These are phyloP conservation scores for Habropoda laboriosa DNA, from an alignment of 1,140 invertebrate genomes.

Conservation along the genomic window DNA sequence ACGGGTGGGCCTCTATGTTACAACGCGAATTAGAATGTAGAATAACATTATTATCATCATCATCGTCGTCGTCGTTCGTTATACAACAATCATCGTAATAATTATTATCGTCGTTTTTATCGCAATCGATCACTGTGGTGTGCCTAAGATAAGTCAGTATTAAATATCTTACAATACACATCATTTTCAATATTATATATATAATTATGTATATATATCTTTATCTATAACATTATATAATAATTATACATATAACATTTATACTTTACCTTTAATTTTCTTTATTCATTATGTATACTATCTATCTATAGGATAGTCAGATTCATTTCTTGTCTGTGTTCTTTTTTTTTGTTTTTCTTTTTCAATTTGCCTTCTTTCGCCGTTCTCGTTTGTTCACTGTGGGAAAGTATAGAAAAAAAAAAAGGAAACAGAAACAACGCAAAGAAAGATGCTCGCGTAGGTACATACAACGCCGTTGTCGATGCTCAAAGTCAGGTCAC, in stretches of 20 bases:
- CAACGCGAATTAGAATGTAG: conserved; percentile 73
- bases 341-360: conserved; percentile 52
- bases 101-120: conserved; percentile 71
- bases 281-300: conserved; percentile 75
- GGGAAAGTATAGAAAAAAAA: conserved; percentile 50
- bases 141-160: conserved; percentile 75
- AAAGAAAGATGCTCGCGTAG: conserved; percentile 24
- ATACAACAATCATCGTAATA: conserved; percentile 67
- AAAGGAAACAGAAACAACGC: not conserved
- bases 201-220: conserved; percentile 66
- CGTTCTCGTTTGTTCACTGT: conserved; percentile 53
- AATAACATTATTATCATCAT: conserved; percentile 61
- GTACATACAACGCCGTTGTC: too few relatives aligned
- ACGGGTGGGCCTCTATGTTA: conserved; percentile 76
- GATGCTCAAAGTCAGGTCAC: conserved; percentile 58
- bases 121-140: conserved; percentile 67
- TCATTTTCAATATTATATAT: conserved; percentile 71
- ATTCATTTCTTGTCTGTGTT: conserved; percentile 70
- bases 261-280: conserved; percentile 71
- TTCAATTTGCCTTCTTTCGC: too few relatives aligned
- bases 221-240: too few relatives aligned
- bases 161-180: conserved; percentile 80
- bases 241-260: conserved; percentile 75
- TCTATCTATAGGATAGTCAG: conserved; percentile 75
- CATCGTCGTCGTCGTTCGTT: conserved; percentile 61